Evolutionary conservation across 2,797 vertebrate genomes (phyloP).

Genomic region (Poeciliopsis presidionis): DNA sequence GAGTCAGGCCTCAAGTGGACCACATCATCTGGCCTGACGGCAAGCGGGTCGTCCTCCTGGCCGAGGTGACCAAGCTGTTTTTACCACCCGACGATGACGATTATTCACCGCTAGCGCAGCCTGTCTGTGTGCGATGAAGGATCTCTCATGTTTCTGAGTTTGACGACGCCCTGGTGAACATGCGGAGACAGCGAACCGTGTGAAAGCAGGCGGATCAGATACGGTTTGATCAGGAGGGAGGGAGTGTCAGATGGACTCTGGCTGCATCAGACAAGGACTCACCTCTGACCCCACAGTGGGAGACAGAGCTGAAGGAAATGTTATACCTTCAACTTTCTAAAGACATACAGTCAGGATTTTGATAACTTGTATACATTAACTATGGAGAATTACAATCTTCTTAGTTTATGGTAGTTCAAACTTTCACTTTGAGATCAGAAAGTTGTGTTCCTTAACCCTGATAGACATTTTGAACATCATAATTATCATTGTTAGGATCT

Average conservation of each 20-base stretch:
- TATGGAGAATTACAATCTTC: not conserved
- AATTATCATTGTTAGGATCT: not conserved
- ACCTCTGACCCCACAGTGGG: not conserved
- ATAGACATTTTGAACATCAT: not conserved
- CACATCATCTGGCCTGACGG: conserved; percentile 95
- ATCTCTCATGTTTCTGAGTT: not conserved
- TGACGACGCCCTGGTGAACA: not conserved
- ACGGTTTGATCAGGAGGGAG: conserved; percentile 4
- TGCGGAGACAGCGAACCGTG: not conserved
- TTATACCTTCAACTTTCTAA: not conserved
- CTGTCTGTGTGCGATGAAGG: not conserved
- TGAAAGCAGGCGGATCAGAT: conserved; percentile 1
- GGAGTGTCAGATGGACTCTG: not conserved
- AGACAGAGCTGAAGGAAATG: not conserved
- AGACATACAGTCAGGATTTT: not conserved
- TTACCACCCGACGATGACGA: not conserved
- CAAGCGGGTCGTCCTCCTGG: conserved; percentile 89
- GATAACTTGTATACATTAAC: not conserved
- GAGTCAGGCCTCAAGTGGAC: conserved; percentile 90
- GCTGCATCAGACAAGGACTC: not conserved
- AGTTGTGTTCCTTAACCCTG: not conserved
- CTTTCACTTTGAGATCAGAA: not conserved
- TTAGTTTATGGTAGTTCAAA: not conserved
- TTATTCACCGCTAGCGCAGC: not conserved
- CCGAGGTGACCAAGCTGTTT: conserved; percentile 82